Base-by-base conservation (phyloP, 2,113 vertebrate species). In the Carassius gibelio region DNA sequence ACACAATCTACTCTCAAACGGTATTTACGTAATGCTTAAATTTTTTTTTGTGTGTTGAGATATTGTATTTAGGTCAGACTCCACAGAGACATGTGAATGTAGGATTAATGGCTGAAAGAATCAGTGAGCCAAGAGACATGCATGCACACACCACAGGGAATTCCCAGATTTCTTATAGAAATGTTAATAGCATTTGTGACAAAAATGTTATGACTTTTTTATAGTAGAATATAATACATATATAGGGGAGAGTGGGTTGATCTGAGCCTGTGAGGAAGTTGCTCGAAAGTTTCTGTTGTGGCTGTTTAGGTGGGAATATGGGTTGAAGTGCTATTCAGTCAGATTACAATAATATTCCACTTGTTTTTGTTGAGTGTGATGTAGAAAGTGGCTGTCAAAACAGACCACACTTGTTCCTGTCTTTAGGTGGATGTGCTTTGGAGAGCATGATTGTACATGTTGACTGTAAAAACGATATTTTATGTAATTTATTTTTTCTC, bases 51-150 rank as follows among this genome's bases (percentile, higher is more conserved):
- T 36, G 4, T 8, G 3, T 38, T 68, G 26, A 81, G 50, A 85
- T 34, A 72, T 17, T 23, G 52, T 75, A 81, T 85, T 45, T 85
- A 72, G 84, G 84, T 85, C 84, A 85, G 66, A 55, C 23, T 19
- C 79, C 59, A 21, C 6, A 50, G 78, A 80, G 77, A 72, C 30
- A 80, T 72, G 62, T 68, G 55, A 68, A 75, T 69, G 62, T 77
- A 48, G 75, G 75, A 78, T 84, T 84, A 84, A 7, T 68, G 83
- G 34, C 75, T 68, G 75, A 78, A 78, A 69, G 23, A 78, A 52
- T 30, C 48, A 75, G 10, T 42, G 62, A 69, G 62, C 10, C 80
- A 81, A 68, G 21, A 48, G 23, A 19, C 14, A 15, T 0, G 19
- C 5, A 45, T 21, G 5, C 1, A 52, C 3, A 4, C 34, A n/a